Conservation (phyloP, 2,888 invertebrate species). For the Actias luna region DNA sequence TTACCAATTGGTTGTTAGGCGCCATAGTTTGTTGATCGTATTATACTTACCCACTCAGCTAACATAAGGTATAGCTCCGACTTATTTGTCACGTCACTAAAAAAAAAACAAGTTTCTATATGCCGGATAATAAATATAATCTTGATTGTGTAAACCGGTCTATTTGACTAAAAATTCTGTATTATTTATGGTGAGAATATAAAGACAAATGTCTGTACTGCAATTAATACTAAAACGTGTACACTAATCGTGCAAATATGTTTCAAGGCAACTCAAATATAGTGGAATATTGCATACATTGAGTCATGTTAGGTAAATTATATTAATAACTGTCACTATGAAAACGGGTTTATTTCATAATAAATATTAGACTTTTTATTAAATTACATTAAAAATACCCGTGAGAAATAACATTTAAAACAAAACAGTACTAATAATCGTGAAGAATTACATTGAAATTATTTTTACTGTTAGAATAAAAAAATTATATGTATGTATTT, state of each 20-base stretch:
- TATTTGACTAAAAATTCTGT: background rate
- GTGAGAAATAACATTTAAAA: background rate
- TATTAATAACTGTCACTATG: background rate
- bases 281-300: background rate
- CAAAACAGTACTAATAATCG: background rate
- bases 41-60: too few relatives aligned
- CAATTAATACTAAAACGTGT: background rate
- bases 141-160: background rate
- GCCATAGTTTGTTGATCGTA: too few relatives aligned
- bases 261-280: conserved; percentile 3
- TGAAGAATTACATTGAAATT: background rate
- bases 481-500: too few relatives aligned
- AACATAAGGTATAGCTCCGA: too few relatives aligned
- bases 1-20: too few relatives aligned
- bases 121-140: background rate
- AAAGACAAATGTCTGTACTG: background rate
- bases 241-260: background rate
- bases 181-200: conserved; percentile 1
- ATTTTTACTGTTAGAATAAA: background rate
- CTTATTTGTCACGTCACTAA: too few relatives aligned
- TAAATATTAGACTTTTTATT: background rate
- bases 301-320: background rate
- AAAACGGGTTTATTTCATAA: background rate
- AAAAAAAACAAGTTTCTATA: background rate
- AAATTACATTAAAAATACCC: background rate